Base-by-base conservation (phyloP, 2,888 invertebrate species). In the Drosophila picticornis region DNA sequence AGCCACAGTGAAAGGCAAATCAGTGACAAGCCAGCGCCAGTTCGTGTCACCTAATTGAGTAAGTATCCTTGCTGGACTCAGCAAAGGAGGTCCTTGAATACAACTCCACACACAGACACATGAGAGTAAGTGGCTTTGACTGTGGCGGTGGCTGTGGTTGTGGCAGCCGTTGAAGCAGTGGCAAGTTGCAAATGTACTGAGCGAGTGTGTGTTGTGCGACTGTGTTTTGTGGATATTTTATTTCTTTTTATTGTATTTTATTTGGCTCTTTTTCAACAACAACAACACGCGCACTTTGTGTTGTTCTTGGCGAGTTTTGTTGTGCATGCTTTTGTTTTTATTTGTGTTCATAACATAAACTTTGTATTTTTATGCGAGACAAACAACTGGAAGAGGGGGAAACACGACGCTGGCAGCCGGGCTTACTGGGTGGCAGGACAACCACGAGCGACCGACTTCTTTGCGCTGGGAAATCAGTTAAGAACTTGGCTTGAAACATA, bases 261-360 rank as follows among this genome's bases (percentile, higher is more conserved):
- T 88, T 81, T 75, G 73, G 61, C 80, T 85, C 75, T 68, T 80
- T 58, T 51, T 64, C n/a, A 56, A 38, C 36, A 38, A 36, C 62
- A 81, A 46, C 13, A 46, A 46, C 74, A 70, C 72, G n/a, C 9
- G 22, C 9, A 77, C 83, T 82, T 67, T 68, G 71, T 79, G 81
- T 80, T 84, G 73, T 77, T 82, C 76, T 84, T 74, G 59, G 36
- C 68, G 78, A 67, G 76, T 74, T 75, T 77, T 77, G 76, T 72
- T 77, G 52, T 77, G 68, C 70, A 68, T 71, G 81, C 77, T 83
- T 77, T 84, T 84, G 74, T 84, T 84, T 87, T 87, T 83, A 81
- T 87, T 89, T 89, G 84, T 83, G 83, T 88, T 89, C 89, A 89
- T 88, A 88, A 84, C 87, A 89, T 88, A 88, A 88, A 89, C 80